These are phyloP conservation scores for Erannis defoliaria DNA, from an alignment of 2,888 invertebrate genomes.

Conservation along the genomic window DNA sequence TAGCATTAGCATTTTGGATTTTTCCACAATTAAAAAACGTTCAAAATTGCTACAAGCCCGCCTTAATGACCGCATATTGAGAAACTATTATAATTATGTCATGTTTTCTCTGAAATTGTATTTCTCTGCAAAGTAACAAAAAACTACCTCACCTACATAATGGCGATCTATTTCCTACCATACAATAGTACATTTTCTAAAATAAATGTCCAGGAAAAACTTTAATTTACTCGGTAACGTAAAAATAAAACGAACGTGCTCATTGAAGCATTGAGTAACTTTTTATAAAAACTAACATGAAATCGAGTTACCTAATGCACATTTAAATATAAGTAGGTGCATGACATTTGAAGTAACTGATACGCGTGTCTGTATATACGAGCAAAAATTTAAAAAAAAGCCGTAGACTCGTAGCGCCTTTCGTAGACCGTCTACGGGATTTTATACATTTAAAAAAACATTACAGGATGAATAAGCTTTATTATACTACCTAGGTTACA, in stretches of 20 bases:
- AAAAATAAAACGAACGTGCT: slow-evolving; percentile 44
- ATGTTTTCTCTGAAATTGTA: too few species aligned
- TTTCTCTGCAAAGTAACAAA: too few species aligned
- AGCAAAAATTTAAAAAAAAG: background rate
- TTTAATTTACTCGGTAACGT: background rate
- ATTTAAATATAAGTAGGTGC: slow-evolving; percentile 8
- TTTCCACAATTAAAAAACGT: too few species aligned
- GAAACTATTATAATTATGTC: too few species aligned
- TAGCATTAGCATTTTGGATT: too few species aligned
- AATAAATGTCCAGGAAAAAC: slow-evolving; percentile 5
- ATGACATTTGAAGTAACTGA: background rate
- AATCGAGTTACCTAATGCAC: slow-evolving; percentile 17
- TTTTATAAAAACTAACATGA: slow-evolving; percentile 33
- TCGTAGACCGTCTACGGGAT: background rate
- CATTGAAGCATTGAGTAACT: slow-evolving; percentile 39
- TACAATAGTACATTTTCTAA: slow-evolving; percentile 2
- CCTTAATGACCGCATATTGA: too few species aligned
- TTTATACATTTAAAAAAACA: background rate
- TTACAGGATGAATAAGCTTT: too few species aligned
- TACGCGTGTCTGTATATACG: background rate
- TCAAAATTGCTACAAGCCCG: too few species aligned
- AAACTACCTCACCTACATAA: too few species aligned
- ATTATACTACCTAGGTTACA: too few species aligned
- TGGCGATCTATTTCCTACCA: background rate
- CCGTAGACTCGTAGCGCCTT: background rate